phyloP scores from a whole-genome alignment of 1,140 invertebrate species.

The Drosophila paulistorum region DNA sequence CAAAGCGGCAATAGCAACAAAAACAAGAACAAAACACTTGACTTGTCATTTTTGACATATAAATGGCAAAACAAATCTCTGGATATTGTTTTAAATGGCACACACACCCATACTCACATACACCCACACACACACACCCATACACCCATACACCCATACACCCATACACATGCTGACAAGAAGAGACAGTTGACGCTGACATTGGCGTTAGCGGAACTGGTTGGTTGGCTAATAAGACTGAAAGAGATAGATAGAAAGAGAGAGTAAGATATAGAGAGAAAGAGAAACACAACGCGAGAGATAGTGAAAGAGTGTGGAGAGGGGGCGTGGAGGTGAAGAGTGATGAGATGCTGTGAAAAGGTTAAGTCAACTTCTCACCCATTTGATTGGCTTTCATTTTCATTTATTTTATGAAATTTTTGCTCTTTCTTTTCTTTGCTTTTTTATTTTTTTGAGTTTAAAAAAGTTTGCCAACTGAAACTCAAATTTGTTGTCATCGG shows the following conservation, averaged over 20 bases:
- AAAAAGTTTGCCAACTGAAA: constrained; percentile 6
- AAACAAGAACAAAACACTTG: constrained; percentile 67
- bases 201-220: constrained; percentile 18
- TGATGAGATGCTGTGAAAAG: neutral
- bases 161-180: constrained; percentile 3
- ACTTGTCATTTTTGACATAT: constrained; percentile 77
- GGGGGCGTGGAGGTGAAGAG: no score
- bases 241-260: constrained; percentile 30
- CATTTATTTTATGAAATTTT: constrained; percentile 2
- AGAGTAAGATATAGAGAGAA: neutral
- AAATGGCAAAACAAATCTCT: constrained; percentile 79
- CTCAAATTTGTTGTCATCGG: constrained; percentile 18
- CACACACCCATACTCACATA: constrained; percentile 13
- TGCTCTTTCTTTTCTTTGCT: neutral
- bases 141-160: neutral
- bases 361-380: neutral
- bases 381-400: constrained; percentile 9
- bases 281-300: no score
- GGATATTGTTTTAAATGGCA: constrained; percentile 78
- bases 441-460: neutral
- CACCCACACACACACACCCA: neutral
- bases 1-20: constrained; percentile 55
- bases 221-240: constrained; percentile 59
- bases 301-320: no score
- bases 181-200: constrained; percentile 8